A percentile compares a stretch with the other conserved stretches of the same genome.
Evolutionary conservation across 1,140 invertebrate genomes (phyloP).

Genomic region (Drepana arcuata): DNA sequence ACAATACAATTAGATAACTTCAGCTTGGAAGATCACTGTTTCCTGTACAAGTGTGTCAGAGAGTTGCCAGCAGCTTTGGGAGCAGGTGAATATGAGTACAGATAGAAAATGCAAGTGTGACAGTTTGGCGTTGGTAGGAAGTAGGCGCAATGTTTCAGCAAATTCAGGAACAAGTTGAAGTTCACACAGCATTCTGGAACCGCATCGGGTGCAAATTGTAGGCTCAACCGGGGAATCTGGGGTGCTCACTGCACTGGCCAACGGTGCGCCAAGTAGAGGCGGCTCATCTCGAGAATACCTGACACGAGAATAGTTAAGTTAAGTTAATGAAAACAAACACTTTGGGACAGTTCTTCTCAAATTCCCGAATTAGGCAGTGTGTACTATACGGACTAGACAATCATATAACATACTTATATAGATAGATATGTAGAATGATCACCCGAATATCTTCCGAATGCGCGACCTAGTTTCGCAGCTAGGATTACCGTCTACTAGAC

Average conservation of each 20-base stretch:
- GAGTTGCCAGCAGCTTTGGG: conserved; percentile 86
- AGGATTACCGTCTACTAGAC: too few relatives aligned
- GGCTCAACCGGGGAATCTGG: conserved; percentile 42
- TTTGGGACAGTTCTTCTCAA: too few relatives aligned
- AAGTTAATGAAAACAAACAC: too few relatives aligned
- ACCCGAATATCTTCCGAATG: too few relatives aligned
- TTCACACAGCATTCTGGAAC: conserved; percentile 81
- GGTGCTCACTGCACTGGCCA: conserved; percentile 33
- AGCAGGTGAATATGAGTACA: conserved; percentile 85
- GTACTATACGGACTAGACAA: too few relatives aligned
- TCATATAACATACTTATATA: too few relatives aligned
- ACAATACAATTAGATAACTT: conserved; percentile 72
- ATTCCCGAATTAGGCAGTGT: too few relatives aligned
- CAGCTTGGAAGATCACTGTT: conserved; percentile 82
- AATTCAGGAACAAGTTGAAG: conserved; percentile 86
- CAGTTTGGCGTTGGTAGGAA: conserved; percentile 60
- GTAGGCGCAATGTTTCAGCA: conserved; percentile 78
- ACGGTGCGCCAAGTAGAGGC: conserved; percentile 77
- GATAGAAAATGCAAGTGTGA: conserved; percentile 84
- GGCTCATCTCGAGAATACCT: conserved; percentile 80
- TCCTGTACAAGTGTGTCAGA: conserved; percentile 80
- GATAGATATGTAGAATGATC: too few relatives aligned
- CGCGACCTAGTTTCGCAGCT: too few relatives aligned
- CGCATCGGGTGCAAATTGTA: conserved; percentile 79
- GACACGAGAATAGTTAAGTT: too few relatives aligned